phyloP scores from a whole-genome alignment of 2,888 invertebrate genomes.

The Brachyptera risi region DNA sequence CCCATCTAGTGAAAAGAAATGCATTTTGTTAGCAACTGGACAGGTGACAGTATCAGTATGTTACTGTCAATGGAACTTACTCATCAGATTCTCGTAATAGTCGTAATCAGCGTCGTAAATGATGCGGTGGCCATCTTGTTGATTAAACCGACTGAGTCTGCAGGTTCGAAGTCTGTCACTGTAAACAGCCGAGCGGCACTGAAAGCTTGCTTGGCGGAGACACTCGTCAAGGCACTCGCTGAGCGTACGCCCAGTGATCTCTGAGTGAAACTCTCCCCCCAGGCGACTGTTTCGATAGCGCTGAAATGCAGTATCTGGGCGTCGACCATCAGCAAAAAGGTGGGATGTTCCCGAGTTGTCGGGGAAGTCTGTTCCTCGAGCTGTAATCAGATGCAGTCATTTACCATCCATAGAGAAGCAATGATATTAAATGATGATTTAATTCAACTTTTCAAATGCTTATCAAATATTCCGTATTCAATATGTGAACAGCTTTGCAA shows the following conservation, averaged over 20 bases:
- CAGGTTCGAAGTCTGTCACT: constrained; percentile 82
- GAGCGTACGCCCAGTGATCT: constrained; percentile 80
- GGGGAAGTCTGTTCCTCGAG: constrained; percentile 83
- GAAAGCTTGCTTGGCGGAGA: constrained; percentile 81
- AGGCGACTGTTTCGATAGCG: constrained; percentile 80
- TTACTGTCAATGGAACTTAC: too few species aligned
- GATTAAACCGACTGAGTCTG: constrained; percentile 78
- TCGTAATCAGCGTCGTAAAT: constrained; percentile 90
- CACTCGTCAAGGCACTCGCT: constrained; percentile 91
- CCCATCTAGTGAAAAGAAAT: constrained; percentile 39
- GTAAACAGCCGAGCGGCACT: constrained; percentile 84
- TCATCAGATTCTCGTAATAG: constrained; percentile 90
- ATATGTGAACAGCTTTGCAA: too few species aligned
- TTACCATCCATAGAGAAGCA: too few species aligned
- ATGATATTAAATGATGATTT: too few species aligned
- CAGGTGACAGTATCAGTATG: too few species aligned
- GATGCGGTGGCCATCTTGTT: constrained; percentile 81
- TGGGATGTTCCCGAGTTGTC: constrained; percentile 83
- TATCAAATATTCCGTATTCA: too few species aligned
- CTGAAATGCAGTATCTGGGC: constrained; percentile 86
- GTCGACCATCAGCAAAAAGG: constrained; percentile 72
- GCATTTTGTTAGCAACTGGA: background rate
- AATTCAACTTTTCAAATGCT: too few species aligned
- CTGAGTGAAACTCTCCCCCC: constrained; percentile 84
- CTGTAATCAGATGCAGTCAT: constrained; percentile 44